Conservation (phyloP, 2,888 invertebrate genomes). For the Nasonovia ribisnigri region DNA sequence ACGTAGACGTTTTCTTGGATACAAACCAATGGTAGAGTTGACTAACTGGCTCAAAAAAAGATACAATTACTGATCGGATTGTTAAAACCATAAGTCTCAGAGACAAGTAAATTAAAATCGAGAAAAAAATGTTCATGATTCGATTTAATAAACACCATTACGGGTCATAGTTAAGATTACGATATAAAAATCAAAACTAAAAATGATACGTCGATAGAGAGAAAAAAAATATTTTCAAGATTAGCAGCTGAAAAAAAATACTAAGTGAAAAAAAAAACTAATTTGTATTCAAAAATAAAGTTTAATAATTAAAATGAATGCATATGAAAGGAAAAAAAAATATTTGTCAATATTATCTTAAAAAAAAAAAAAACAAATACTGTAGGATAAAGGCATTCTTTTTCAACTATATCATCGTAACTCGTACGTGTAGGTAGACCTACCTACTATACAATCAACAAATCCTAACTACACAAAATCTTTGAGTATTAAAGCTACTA, state of each 20-base stretch:
- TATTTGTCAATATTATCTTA: too few species aligned
- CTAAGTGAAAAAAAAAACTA: too few species aligned
- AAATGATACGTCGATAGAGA: not conserved
- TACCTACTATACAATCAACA: not conserved
- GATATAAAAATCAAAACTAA: not conserved
- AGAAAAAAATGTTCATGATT: constrained; percentile 6
- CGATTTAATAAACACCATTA: not conserved
- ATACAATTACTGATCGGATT: constrained; percentile 58
- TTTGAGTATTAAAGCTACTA: not conserved
- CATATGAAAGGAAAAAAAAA: not conserved
- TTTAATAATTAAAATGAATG: not conserved
- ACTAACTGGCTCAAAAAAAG: constrained; percentile 51
- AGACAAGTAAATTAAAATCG: constrained; percentile 53
- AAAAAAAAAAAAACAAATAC: not conserved
- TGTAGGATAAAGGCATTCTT: too few species aligned
- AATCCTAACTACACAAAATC: not conserved
- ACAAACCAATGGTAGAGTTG: constrained; percentile 45
- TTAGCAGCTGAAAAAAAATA: too few species aligned
- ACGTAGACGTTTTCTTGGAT: constrained; percentile 61
- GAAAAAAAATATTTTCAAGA: not conserved
- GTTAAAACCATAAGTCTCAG: constrained; percentile 30
- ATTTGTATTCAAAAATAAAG: too few species aligned
- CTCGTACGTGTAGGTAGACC: too few species aligned
- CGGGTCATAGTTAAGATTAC: not conserved
- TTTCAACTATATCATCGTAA: too few species aligned